These are phyloP conservation scores for Neogale vison DNA, from an alignment of 2,113 vertebrate genomes.

Conservation along the genomic window DNA sequence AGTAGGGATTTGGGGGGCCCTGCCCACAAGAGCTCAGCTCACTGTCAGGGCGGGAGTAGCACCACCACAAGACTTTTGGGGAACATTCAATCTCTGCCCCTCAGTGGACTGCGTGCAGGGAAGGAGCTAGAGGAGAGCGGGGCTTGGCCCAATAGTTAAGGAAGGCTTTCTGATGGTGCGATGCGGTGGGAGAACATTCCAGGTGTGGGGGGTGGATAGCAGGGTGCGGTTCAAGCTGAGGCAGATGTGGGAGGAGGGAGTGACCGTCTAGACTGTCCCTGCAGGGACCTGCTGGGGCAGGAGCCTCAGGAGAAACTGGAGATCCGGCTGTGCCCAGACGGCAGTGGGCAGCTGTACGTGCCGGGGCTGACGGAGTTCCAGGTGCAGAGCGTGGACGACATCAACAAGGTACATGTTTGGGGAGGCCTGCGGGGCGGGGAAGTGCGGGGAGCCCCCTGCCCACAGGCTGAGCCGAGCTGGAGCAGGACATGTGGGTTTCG, in stretches of 20 bases:
- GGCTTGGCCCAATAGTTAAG: neutral
- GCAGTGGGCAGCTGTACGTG: slow-evolving; percentile 96
- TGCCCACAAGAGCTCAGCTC: neutral
- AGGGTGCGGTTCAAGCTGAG: neutral
- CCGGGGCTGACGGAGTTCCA: slow-evolving; percentile 91
- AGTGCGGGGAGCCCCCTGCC: neutral
- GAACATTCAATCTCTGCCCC: neutral
- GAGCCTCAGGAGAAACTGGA: slow-evolving; percentile 94
- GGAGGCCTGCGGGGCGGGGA: fast-evolving
- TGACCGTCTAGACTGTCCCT: neutral
- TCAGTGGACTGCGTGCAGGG: neutral
- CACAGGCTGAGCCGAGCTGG: neutral
- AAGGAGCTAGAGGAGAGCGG: neutral
- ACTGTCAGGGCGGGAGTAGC: neutral
- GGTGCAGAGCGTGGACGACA: slow-evolving; percentile 94
- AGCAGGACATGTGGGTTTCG: fast-evolving
- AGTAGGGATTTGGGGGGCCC: too few species aligned
- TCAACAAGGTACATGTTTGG: slow-evolving; percentile 89
- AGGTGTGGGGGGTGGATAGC: neutral
- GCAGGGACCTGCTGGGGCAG: slow-evolving; percentile 93
- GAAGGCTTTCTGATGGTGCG: neutral
- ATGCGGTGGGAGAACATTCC: neutral
- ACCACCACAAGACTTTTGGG: neutral
- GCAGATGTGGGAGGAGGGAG: neutral
- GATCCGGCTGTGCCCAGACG: slow-evolving; percentile 95